A percentile compares a stretch with the other conserved stretches of the same genome.
These are phyloP conservation scores for Chrysina gloriosa DNA, from an alignment of 2,888 invertebrate genomes.

Conservation along the genomic window DNA sequence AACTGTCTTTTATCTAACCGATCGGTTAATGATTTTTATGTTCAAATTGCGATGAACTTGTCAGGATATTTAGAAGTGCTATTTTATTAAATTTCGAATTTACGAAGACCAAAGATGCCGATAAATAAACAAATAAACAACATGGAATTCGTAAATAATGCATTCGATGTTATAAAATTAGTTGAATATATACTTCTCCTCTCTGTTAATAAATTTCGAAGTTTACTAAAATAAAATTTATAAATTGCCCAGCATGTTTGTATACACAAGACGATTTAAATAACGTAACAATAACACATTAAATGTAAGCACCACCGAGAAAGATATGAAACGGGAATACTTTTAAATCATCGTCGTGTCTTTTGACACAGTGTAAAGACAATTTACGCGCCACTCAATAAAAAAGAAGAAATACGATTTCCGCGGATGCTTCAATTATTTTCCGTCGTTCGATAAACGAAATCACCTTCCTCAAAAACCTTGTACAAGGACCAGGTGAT, in stretches of 20 bases:
- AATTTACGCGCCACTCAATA: conserved; percentile 18
- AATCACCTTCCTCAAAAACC: conserved; percentile 17
- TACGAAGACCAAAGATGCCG: no score
- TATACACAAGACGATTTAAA: not conserved
- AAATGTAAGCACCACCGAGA: not conserved
- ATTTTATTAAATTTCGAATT: no score
- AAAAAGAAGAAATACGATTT: conserved; percentile 26
- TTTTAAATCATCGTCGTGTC: not conserved
- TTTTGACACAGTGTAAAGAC: not conserved
- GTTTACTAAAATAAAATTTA: not conserved
- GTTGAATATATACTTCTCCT: not conserved
- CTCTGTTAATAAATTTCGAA: not conserved
- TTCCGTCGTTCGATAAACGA: not conserved
- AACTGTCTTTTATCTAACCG: no score
- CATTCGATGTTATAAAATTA: not conserved
- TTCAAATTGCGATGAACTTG: no score
- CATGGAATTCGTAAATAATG: no score
- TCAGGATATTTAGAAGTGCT: no score
- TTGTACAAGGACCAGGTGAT: conserved; percentile 33
- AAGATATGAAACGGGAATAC: not conserved
- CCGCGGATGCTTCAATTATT: not conserved
- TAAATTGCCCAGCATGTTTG: not conserved
- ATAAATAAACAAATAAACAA: no score
- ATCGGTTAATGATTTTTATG: no score
- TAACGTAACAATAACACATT: not conserved